A percentile compares a stretch with the other conserved stretches of the same genome.
These are phyloP conservation scores for Dicyrtoma fusca DNA, from an alignment of 2,888 invertebrate genomes.

Conservation along the genomic window DNA sequence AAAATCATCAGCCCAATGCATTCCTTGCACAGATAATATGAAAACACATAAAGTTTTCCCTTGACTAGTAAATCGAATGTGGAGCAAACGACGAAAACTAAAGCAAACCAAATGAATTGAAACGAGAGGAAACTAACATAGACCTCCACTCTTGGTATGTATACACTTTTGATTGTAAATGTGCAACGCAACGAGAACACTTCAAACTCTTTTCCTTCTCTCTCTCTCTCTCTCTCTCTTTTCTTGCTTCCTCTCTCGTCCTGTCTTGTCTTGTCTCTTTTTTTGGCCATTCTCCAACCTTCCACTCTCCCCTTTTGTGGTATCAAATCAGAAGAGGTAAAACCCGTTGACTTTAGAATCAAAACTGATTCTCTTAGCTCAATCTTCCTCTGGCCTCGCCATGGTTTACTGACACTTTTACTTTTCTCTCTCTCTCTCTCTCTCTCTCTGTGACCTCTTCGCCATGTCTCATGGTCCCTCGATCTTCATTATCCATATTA, in stretches of 20 bases:
- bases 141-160: background rate
- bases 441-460: background rate
- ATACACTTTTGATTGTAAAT: background rate
- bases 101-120: background rate
- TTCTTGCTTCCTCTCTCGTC: background rate
- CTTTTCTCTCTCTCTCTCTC: background rate
- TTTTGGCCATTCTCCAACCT: constrained; percentile 19
- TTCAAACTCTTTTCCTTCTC: background rate
- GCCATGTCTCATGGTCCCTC: too few species aligned
- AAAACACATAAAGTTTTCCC: constrained; percentile 27
- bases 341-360: background rate
- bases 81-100: background rate
- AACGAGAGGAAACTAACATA: background rate
- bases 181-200: constrained; percentile 1
- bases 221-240: background rate
- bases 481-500: too few species aligned
- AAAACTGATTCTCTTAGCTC: background rate
- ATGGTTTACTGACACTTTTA: constrained; percentile 26
- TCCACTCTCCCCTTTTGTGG: constrained; percentile 16
- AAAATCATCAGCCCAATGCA: constrained; percentile 3
- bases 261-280: background rate
- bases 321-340: constrained; percentile 19
- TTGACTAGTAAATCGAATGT: constrained; percentile 20
- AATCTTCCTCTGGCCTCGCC: too few species aligned
- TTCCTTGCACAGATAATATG: constrained; percentile 28